phyloP scores from a whole-genome alignment of 2,888 invertebrate species.

The Andrena bicolor region DNA sequence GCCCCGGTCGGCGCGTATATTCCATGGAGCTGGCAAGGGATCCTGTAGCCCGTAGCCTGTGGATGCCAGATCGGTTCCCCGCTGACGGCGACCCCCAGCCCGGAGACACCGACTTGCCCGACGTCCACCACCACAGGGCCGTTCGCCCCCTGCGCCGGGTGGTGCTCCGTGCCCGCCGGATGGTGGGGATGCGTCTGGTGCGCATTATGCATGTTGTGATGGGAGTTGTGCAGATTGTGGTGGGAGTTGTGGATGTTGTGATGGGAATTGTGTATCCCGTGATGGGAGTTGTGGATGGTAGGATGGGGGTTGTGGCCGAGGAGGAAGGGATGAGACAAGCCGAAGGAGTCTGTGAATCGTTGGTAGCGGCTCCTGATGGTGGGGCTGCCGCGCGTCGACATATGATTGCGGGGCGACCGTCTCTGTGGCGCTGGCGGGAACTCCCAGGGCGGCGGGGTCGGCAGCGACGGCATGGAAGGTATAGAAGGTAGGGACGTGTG shows the following conservation, averaged over 20 bases:
- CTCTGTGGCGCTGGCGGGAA: slow-evolving; percentile 83
- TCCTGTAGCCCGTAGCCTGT: slow-evolving; percentile 80
- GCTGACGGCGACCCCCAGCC: slow-evolving; percentile 80
- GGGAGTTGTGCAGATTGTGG: slow-evolving; percentile 78
- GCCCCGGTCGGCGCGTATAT: slow-evolving; percentile 81
- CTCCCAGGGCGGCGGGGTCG: slow-evolving; percentile 86
- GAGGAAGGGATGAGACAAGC: slow-evolving; percentile 77
- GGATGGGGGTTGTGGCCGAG: slow-evolving; percentile 79
- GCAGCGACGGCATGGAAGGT: slow-evolving; percentile 84
- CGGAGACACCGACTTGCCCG: slow-evolving; percentile 82
- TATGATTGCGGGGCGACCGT: slow-evolving; percentile 87
- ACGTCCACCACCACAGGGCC: slow-evolving; percentile 82
- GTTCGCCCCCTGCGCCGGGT: slow-evolving; percentile 81
- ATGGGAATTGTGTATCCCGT: slow-evolving; percentile 73
- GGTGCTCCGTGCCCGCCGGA: slow-evolving; percentile 79
- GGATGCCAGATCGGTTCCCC: slow-evolving; percentile 81
- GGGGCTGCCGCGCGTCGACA: slow-evolving; percentile 83
- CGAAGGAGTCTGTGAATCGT: slow-evolving; percentile 78
- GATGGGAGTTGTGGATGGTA: slow-evolving; percentile 79
- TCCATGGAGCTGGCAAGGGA: slow-evolving; percentile 83
- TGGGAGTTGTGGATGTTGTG: slow-evolving; percentile 79
- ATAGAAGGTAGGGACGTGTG: slow-evolving; percentile 84
- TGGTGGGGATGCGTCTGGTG: slow-evolving; percentile 82
- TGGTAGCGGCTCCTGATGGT: slow-evolving; percentile 81
- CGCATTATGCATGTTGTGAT: slow-evolving; percentile 80